Evolutionary conservation across 2,888 invertebrate species (phyloP).

Genomic region (Anorthoa munda): DNA sequence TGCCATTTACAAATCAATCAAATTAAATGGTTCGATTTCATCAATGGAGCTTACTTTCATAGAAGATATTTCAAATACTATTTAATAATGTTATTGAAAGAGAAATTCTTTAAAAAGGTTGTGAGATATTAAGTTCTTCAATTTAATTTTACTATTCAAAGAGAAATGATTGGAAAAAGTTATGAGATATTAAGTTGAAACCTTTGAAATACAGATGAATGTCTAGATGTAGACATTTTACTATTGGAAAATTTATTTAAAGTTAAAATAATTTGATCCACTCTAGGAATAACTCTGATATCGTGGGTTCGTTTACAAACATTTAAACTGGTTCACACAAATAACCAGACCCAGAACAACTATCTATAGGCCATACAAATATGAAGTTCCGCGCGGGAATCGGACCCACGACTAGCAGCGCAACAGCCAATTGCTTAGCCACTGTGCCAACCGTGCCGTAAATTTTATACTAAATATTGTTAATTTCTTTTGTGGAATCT

Average conservation of each 20-base stretch:
- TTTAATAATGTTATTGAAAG: not conserved
- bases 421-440: too few species aligned
- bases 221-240: not conserved
- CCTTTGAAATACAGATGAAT: not conserved
- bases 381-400: too few species aligned
- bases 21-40: constrained; percentile 5
- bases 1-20: not conserved
- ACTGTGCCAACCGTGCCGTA: too few species aligned
- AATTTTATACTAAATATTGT: not conserved
- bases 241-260: not conserved
- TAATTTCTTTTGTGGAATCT: constrained; percentile 6
- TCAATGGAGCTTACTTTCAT: not conserved
- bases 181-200: not conserved
- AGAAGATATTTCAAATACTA: not conserved
- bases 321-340: too few species aligned
- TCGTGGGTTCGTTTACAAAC: too few species aligned
- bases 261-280: too few species aligned
- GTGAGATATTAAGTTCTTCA: not conserved
- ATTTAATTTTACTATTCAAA: not conserved
- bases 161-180: not conserved
- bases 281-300: too few species aligned
- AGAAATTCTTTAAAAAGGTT: not conserved
- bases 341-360: not conserved
- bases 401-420: too few species aligned
- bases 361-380: too few species aligned